A percentile compares a stretch with the other conserved stretches of the same genome.
Conservation (phyloP, 2,888 invertebrate species). For the Cheilosia pagana region DNA sequence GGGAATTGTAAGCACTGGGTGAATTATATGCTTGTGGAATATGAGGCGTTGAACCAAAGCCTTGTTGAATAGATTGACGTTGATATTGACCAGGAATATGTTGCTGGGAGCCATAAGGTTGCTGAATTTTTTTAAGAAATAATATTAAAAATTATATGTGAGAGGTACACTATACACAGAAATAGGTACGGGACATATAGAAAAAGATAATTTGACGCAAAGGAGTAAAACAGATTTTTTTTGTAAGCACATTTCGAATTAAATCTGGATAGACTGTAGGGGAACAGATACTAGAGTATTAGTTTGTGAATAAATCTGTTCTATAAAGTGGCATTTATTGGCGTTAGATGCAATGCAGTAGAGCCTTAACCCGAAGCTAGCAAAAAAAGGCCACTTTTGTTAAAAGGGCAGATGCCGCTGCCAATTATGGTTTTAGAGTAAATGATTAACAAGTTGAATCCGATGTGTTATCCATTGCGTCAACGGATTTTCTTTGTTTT, state of each 20-base stretch:
- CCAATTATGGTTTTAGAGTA: neutral
- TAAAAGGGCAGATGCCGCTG: neutral
- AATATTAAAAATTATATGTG: slow-evolving; percentile 52
- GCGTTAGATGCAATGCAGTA: slow-evolving; percentile 11
- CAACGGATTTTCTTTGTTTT: slow-evolving; percentile 12
- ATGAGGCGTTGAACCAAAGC: slow-evolving; percentile 83
- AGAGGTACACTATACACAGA: too few relatives aligned
- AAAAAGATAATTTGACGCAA: slow-evolving; percentile 33
- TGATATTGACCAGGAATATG: slow-evolving; percentile 84
- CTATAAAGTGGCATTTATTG: neutral
- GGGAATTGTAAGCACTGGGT: slow-evolving; percentile 81
- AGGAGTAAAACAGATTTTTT: slow-evolving; percentile 35
- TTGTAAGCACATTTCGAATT: slow-evolving; percentile 59
- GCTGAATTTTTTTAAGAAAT: slow-evolving; percentile 77
- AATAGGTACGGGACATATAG: slow-evolving; percentile 13
- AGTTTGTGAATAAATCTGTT: slow-evolving; percentile 16
- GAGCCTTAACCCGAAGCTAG: slow-evolving; percentile 13
- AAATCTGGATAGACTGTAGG: slow-evolving; percentile 13
- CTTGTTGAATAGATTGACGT: slow-evolving; percentile 80
- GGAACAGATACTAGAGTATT: slow-evolving; percentile 1
- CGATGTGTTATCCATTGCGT: slow-evolving; percentile 18
- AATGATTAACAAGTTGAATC: neutral
- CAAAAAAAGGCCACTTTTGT: neutral
- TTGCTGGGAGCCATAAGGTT: slow-evolving; percentile 85
- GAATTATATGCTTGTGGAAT: slow-evolving; percentile 82